These are phyloP conservation scores for Chelonus insularis DNA, from an alignment of 1,140 invertebrate species.

Conservation along the genomic window DNA sequence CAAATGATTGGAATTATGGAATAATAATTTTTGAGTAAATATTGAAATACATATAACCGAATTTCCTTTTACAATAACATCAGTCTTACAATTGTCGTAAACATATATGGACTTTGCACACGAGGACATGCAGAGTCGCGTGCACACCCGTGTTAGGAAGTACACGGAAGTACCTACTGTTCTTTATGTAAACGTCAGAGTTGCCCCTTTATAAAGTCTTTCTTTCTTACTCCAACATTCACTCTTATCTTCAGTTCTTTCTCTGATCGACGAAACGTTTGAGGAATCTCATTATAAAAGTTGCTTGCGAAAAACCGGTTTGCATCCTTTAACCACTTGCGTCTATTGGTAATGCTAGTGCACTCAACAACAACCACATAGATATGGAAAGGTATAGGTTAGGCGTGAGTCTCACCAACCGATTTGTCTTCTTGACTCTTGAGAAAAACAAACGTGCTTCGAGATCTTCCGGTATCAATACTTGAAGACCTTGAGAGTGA, in stretches of 20 bases:
- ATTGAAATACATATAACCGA: too few species aligned
- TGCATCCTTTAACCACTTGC: conserved; percentile 35
- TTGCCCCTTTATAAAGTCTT: conserved; percentile 2
- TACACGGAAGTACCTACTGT: conserved; percentile 24
- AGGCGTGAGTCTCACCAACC: conserved; percentile 23
- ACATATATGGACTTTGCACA: not conserved
- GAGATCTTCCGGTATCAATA: conserved; percentile 8
- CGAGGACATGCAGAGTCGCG: conserved; percentile 14
- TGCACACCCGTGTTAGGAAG: conserved; percentile 13
- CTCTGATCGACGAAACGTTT: conserved; percentile 28
- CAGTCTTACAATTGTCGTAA: not conserved
- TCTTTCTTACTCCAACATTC: conserved; percentile 10
- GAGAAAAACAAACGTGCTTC: conserved; percentile 10
- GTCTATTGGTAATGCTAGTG: conserved; percentile 18
- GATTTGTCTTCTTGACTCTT: conserved; percentile 23
- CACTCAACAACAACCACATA: not conserved
- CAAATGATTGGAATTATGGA: too few species aligned
- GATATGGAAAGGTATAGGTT: conserved; percentile 1
- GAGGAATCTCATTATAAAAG: conserved; percentile 46
- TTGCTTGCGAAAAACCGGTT: conserved; percentile 42
- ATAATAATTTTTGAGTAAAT: too few species aligned
- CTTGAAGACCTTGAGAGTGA: conserved; percentile 19
- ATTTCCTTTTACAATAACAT: not conserved
- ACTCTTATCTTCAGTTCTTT: not conserved
- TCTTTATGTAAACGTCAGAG: conserved; percentile 32